These are phyloP conservation scores for Craterocephalus amniculus DNA, from an alignment of 2,797 vertebrate genomes.

Conservation along the genomic window DNA sequence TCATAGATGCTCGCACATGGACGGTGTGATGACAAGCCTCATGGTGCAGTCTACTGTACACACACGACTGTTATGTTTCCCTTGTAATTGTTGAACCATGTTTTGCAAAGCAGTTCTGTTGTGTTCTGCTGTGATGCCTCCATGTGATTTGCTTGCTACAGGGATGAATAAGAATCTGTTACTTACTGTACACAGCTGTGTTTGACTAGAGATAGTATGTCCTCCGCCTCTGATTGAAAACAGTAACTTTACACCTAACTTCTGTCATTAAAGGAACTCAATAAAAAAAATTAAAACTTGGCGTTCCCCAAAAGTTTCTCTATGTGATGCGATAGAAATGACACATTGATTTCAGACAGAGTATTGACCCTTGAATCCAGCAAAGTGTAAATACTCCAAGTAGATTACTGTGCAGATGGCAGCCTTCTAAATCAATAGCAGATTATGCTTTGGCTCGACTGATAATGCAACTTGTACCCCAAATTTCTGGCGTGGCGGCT, in stretches of 20 bases:
- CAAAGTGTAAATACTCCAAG: conserved; percentile 44
- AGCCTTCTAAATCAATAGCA: conserved; percentile 46
- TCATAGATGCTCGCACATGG: background rate
- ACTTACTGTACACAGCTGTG: no score
- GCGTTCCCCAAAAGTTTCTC: background rate
- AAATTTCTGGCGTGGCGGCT: conserved; percentile 22
- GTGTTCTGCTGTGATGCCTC: background rate
- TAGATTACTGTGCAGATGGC: conserved; percentile 50
- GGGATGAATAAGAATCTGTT: background rate
- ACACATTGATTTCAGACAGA: conserved; percentile 31
- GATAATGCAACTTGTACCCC: conserved; percentile 16
- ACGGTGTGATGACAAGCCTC: background rate
- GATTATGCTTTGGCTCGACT: conserved; percentile 41
- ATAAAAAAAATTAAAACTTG: background rate
- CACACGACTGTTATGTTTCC: no score
- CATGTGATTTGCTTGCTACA: background rate
- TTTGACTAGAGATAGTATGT: background rate
- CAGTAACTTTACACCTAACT: background rate
- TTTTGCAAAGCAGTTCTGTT: background rate
- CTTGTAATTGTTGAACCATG: background rate
- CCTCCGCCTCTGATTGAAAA: background rate
- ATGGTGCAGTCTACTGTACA: no score
- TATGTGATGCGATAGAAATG: conserved; percentile 9
- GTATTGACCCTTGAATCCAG: conserved; percentile 39
- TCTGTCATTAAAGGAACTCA: background rate